phyloP scores from a whole-genome alignment of 2,888 invertebrate species.

The Stenurella melanura region DNA sequence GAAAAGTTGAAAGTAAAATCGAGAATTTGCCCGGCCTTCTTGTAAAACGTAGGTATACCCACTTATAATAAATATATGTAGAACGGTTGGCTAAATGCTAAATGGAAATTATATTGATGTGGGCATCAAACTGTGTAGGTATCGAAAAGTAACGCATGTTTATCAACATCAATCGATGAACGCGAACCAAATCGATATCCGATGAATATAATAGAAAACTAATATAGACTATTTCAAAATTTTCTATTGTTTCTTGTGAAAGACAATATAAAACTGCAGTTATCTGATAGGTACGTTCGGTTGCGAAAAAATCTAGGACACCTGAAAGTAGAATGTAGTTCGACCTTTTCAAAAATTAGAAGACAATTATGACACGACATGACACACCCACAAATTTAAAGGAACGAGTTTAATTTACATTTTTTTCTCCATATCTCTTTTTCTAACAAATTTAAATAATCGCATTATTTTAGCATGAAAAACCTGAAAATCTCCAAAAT shows the following conservation, averaged over 20 bases:
- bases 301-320: too few species aligned
- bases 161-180: neutral
- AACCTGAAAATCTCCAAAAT: too few species aligned
- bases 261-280: too few species aligned
- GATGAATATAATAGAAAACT: neutral
- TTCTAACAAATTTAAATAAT: too few species aligned
- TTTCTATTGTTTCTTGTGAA: neutral
- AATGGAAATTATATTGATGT: constrained; percentile 10
- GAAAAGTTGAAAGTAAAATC: constrained; percentile 54
- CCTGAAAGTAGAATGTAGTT: too few species aligned
- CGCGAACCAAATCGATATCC: neutral
- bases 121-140: constrained; percentile 17
- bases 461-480: too few species aligned
- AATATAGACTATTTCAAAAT: neutral
- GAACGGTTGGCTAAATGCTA: neutral
- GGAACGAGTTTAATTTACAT: too few species aligned
- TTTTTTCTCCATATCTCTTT: too few species aligned
- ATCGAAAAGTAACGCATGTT: neutral
- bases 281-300: too few species aligned
- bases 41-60: neutral
- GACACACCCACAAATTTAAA: too few species aligned
- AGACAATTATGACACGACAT: too few species aligned
- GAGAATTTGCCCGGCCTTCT: constrained; percentile 18
- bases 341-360: too few species aligned
- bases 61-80: constrained; percentile 16